phyloP scores from a whole-genome alignment of 2,113 vertebrate species.

The Pipa parva region DNA sequence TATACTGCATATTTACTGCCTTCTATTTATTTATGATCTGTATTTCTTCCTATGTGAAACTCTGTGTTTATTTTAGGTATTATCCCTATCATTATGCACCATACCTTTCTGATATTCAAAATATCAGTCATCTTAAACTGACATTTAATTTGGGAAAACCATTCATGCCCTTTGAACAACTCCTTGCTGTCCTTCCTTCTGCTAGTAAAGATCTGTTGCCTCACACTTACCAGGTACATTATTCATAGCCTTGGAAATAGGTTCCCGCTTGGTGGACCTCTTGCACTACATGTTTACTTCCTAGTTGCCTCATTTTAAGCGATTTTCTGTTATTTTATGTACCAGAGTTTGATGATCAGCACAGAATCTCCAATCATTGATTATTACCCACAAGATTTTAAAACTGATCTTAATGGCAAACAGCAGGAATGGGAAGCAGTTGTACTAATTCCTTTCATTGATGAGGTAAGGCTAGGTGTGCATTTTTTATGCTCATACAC shows the following conservation, averaged over 20 bases:
- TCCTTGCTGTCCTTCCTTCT: constrained; percentile 89
- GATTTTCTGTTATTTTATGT: background rate
- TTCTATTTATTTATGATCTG: too few species aligned
- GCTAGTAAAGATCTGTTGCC: constrained; percentile 92
- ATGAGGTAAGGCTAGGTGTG: constrained; percentile 82
- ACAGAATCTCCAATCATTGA: constrained; percentile 86
- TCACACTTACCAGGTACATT: constrained; percentile 82
- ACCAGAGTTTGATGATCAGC: constrained; percentile 86
- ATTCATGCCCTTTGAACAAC: constrained; percentile 96
- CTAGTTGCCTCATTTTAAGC: background rate
- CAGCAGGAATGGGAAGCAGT: constrained; percentile 98
- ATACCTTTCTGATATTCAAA: constrained; percentile 89
- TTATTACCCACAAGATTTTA: constrained; percentile 93
- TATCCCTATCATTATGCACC: constrained; percentile 96
- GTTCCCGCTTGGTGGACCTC: background rate
- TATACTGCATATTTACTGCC: too few species aligned
- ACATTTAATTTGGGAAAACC: constrained; percentile 85
- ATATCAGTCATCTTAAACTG: constrained; percentile 72
- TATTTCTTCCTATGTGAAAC: too few species aligned
- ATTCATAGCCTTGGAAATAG: too few species aligned
- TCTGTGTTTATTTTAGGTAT: constrained; percentile 73
- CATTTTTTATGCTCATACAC: too few species aligned
- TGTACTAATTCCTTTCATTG: constrained; percentile 94
- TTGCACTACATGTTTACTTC: constrained; percentile 10
- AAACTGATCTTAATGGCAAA: constrained; percentile 96